Base-by-base conservation (phyloP, 2,113 vertebrate genomes). In the Crotalus tigris region DNA sequence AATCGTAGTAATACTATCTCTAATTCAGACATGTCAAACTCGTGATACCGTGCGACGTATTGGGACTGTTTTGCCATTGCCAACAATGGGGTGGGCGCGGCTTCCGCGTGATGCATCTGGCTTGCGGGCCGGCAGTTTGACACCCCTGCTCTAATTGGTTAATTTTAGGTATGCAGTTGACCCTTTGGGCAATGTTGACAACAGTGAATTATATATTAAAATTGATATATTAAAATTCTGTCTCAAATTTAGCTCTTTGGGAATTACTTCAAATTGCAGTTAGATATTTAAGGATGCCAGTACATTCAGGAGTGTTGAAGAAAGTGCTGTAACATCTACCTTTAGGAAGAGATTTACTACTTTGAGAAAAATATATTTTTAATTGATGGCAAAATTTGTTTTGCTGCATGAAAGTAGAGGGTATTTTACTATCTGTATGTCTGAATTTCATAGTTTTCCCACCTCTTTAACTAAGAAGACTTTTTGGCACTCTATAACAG, bases 241-340 rank as follows among this genome's bases (percentile, higher is more conserved):
- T 19, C 85, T 5, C 6, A 59, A 1, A 7, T 91, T 1, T 0
- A 5, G 2, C 15, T 17, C 33, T 0, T 59, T 69, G 24, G 57
- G 7, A 81, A 85, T 33, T 49, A 15, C 5, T 53, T 46, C 13
- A 12, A 85, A 8, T 69, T 92, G 0, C 0, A 0, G 11, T 44
- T 57, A 55, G 55, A 33, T 2, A 0, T 29, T 11, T 58, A 3
- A 54, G 7, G 1, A 81, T 85, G 8, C 4, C 4, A 3, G 44
- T 87, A 33, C 88, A 24, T 44, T 93, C 90, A 3, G 5, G 1
- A 75, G 17, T 81, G 0, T 39, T 81, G 33, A 17, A 81, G 1
- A 85, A 2, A n/a, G 44, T 61, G 92, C 85, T 64, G 6, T 26
- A 1, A 21, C 85, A 0, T 5, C 0, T 81, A 21, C 0, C 0